Evolutionary conservation across 1,140 invertebrate species (phyloP).

Genomic region (Steinernema feltiae): DNA sequence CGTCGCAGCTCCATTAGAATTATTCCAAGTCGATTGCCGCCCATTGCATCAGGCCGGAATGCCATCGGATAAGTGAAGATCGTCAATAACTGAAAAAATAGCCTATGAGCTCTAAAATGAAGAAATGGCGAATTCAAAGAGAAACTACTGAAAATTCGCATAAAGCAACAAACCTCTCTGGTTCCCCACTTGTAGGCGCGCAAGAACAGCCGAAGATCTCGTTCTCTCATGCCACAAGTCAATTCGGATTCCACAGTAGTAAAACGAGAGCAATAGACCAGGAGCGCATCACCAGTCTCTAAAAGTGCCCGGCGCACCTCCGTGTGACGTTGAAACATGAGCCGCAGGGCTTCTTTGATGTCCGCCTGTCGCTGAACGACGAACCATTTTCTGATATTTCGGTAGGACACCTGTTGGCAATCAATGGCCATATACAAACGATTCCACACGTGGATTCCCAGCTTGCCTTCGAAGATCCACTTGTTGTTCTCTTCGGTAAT

Average conservation of each 20-base stretch:
- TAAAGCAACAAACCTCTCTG: conserved; percentile 36
- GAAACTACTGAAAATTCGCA: too few species aligned
- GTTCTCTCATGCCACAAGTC: conserved; percentile 51
- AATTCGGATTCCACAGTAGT: conserved; percentile 51
- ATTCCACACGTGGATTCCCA: conserved; percentile 43
- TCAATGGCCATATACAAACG: conserved; percentile 42
- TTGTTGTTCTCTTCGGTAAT: conserved; percentile 8
- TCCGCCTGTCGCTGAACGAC: conserved; percentile 49
- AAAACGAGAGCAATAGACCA: conserved; percentile 49
- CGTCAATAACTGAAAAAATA: background rate
- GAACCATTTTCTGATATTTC: conserved; percentile 49
- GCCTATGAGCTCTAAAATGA: too few species aligned
- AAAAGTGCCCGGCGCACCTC: conserved; percentile 46
- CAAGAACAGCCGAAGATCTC: conserved; percentile 47
- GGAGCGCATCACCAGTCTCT: conserved; percentile 50
- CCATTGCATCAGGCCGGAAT: conserved; percentile 52
- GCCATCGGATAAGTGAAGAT: conserved; percentile 43
- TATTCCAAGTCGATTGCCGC: conserved; percentile 53
- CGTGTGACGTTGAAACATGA: conserved; percentile 52
- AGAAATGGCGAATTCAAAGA: too few species aligned
- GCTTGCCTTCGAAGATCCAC: conserved; percentile 38
- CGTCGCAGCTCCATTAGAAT: conserved; percentile 54
- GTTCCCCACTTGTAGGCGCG: conserved; percentile 34
- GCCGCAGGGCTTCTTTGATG: conserved; percentile 44
- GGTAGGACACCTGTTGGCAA: conserved; percentile 9